Conservation (phyloP, 2,888 invertebrate species). For the Rhagophthalmus giganteus region DNA sequence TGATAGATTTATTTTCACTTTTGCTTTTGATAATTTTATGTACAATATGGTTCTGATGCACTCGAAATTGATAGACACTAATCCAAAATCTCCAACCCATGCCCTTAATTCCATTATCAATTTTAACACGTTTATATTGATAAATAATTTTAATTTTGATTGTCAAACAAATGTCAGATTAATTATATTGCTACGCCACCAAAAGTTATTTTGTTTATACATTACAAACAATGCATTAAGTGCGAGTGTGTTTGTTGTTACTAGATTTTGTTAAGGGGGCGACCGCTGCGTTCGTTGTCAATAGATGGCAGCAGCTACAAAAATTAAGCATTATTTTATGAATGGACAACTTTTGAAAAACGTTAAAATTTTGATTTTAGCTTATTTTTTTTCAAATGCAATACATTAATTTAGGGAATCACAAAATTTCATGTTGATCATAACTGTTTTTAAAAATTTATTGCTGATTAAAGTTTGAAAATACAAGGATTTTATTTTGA, state of each 20-base stretch:
- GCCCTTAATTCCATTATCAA: constrained; percentile 61
- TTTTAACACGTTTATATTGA: not conserved
- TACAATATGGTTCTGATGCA: constrained; percentile 81
- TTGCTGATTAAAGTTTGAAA: no score
- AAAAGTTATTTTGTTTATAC: not conserved
- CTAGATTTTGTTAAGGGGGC: not conserved
- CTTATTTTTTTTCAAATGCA: no score
- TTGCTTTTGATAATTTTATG: constrained; percentile 46
- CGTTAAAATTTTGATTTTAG: no score
- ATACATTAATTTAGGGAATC: no score
- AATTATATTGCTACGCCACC: not conserved
- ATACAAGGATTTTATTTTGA: no score
- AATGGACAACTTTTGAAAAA: no score
- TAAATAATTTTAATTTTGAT: not conserved
- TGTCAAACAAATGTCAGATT: not conserved
- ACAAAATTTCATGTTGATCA: no score
- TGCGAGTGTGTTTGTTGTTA: no score
- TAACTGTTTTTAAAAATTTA: no score
- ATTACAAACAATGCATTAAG: not conserved
- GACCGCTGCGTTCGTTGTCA: not conserved
- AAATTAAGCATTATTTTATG: no score
- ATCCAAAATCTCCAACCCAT: constrained; percentile 86
- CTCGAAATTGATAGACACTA: constrained; percentile 82
- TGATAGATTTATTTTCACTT: constrained; percentile 42
- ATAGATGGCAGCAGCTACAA: constrained; percentile 11